Evolutionary conservation across 2,797 vertebrate species (phyloP).

Genomic region (Paramormyrops hopkinsi): DNA sequence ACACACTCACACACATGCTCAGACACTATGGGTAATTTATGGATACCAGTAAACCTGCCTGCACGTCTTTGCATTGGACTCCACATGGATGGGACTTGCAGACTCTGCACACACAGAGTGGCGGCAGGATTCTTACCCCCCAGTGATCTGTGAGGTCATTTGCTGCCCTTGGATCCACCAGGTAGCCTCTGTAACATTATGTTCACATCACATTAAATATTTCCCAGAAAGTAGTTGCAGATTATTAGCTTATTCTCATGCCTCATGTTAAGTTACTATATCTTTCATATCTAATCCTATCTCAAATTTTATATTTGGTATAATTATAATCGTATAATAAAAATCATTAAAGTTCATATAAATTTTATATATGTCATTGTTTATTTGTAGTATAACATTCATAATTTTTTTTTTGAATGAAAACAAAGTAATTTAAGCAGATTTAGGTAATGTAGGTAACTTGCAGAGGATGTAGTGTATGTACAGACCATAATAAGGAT

Average conservation of each 20-base stretch:
- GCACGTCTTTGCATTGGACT: not conserved
- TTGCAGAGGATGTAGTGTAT: not conserved
- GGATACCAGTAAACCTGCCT: not conserved
- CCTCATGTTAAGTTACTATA: not conserved
- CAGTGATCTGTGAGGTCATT: not conserved
- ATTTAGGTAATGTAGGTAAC: not conserved
- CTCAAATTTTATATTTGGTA: not conserved
- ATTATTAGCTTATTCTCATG: not conserved
- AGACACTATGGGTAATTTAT: not conserved
- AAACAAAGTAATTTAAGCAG: not conserved
- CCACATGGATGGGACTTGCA: not conserved
- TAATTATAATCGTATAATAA: not conserved
- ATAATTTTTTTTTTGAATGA: not conserved
- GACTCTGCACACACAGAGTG: not conserved
- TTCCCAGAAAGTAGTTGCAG: not conserved
- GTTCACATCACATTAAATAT: not conserved
- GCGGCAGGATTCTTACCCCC: not conserved
- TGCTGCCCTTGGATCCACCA: not conserved
- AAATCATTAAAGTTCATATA: not conserved
- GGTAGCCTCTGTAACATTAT: not conserved
- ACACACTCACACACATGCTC: not conserved
- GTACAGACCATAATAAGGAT: not conserved
- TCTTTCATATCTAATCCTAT: not conserved
- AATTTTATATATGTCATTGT: not conserved
- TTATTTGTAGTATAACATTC: not conserved